A percentile compares a stretch with the other conserved stretches of the same genome.
Conservation (phyloP, 2,888 invertebrate genomes). For the Formica aserva region DNA sequence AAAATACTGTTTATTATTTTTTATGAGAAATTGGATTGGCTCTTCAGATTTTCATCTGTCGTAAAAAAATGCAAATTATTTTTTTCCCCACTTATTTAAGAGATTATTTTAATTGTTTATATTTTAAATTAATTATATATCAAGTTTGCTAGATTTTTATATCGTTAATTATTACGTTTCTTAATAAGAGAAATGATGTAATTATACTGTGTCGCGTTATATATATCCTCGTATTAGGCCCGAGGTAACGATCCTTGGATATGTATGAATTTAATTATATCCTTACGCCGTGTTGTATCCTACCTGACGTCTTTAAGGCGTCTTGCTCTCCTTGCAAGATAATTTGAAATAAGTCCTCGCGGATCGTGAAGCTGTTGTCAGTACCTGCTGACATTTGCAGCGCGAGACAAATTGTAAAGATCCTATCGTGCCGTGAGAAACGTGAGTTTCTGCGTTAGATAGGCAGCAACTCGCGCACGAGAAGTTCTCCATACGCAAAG, state of each 20-base stretch:
- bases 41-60: not conserved
- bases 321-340: conserved; percentile 32
- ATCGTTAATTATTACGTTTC: conserved; percentile 19
- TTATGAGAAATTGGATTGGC: not conserved
- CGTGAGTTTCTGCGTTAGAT: conserved; percentile 56
- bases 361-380: conserved; percentile 59
- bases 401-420: conserved; percentile 72
- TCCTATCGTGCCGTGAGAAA: conserved; percentile 73
- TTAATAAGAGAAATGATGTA: conserved; percentile 18
- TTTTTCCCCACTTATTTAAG: conserved; percentile 1
- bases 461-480: conserved; percentile 9
- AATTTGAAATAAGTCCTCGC: conserved; percentile 43
- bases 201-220: conserved; percentile 34
- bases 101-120: not conserved
- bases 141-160: not conserved
- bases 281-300: conserved; percentile 30
- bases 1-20: not conserved
- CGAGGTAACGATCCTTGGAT: conserved; percentile 36
- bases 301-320: conserved; percentile 34
- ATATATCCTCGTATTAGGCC: conserved; percentile 7
- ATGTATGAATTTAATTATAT: conserved; percentile 51
- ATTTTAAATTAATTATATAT: conserved; percentile 26
- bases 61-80: not conserved
- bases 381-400: conserved; percentile 68
- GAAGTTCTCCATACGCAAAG: conserved; percentile 51